Percentiles rank a stretch among this genome's conserved stretches.
phyloP scores from a whole-genome alignment of 2,888 invertebrate genomes.

The Prosopocoilus inquinatus region DNA sequence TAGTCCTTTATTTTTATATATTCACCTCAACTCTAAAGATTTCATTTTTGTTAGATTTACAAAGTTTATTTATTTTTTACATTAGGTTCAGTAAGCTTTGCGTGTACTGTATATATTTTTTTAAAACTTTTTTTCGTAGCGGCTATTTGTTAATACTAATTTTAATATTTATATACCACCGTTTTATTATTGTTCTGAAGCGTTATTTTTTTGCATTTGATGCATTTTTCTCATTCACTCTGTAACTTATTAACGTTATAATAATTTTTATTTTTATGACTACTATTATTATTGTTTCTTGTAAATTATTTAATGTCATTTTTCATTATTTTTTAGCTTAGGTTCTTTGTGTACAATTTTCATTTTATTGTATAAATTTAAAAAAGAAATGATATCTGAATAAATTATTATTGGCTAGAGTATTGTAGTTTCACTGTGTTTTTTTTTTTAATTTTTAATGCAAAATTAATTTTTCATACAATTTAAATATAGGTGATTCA shows the following conservation, averaged over 20 bases:
- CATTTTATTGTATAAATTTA: background rate
- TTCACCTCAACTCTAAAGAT: background rate
- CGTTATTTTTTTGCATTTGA: conserved; percentile 21
- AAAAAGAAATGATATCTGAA: background rate
- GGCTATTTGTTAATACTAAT: background rate
- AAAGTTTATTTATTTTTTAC: background rate
- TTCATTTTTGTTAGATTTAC: background rate
- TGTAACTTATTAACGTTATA: conserved; percentile 22
- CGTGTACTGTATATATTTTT: background rate
- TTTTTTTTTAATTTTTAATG: no score
- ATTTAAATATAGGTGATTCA: no score
- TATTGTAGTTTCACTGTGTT: no score
- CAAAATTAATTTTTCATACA: no score
- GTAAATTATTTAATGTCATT: no score
- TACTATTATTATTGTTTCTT: no score
- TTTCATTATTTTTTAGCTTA: background rate
- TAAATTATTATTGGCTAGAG: background rate
- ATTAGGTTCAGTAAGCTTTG: background rate
- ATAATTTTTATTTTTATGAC: no score
- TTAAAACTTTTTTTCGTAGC: background rate
- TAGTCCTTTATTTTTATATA: background rate
- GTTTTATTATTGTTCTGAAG: background rate
- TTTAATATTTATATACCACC: background rate
- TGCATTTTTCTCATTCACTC: conserved; percentile 26
- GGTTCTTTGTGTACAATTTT: background rate